These are phyloP conservation scores for Drosophila sp. DNA, from an alignment of 1,140 invertebrate genomes.

Conservation along the genomic window DNA sequence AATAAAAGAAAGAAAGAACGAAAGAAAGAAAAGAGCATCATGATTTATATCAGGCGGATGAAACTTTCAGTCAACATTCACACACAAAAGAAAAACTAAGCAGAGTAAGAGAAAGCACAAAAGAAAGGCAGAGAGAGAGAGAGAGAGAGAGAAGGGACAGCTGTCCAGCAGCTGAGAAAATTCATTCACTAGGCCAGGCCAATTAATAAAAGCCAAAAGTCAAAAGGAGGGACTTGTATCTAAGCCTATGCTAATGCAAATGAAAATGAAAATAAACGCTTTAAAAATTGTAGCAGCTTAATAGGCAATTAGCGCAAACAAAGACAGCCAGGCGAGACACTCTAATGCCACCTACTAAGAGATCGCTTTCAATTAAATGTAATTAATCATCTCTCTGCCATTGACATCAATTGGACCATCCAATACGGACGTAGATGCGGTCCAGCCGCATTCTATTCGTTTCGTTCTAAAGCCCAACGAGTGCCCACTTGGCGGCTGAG, in stretches of 20 bases:
- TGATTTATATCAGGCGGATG: constrained; percentile 62
- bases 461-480: constrained; percentile 10
- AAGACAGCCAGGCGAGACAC: constrained; percentile 45
- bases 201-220: constrained; percentile 41
- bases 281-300: constrained; percentile 58
- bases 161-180: constrained; percentile 7
- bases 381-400: constrained; percentile 74
- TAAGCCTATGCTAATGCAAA: constrained; percentile 51
- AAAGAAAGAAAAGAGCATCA: constrained; percentile 50
- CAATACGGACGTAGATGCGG: constrained; percentile 29
- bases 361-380: constrained; percentile 73
- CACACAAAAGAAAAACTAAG: constrained; percentile 1
- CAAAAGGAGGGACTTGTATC: constrained; percentile 22
- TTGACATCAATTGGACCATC: constrained; percentile 27
- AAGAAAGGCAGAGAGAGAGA: not conserved
- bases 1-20: constrained; percentile 46
- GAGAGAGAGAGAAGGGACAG: not conserved
- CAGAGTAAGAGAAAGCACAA: too few relatives aligned
- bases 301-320: constrained; percentile 69
- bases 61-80: constrained; percentile 23
- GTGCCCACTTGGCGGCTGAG: constrained; percentile 16
- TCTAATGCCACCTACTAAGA: constrained; percentile 54
- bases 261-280: constrained; percentile 52
- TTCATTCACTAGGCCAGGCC: constrained; percentile 9
- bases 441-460: constrained; percentile 57